Base-by-base conservation (phyloP, 1,140 invertebrate genomes). In the Drosophila nebulosa region DNA sequence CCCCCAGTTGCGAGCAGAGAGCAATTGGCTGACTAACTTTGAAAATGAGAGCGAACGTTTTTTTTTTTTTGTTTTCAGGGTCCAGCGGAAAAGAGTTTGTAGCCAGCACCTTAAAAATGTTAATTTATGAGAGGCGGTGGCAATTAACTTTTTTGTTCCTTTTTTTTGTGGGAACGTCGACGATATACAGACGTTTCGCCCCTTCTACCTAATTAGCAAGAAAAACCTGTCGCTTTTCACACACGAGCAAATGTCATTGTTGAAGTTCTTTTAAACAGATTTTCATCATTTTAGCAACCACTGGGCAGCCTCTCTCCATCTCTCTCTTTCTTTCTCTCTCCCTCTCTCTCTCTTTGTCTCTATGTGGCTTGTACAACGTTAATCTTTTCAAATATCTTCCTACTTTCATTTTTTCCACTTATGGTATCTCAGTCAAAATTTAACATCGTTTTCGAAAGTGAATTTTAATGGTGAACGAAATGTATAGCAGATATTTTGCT, bases 381-480 rank as follows among this genome's bases (percentile, higher is more conserved):
- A 46, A 46, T 46, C n/a, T 55, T 22, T 6, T 36, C 50, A 32
- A 55, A 50, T 30, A 46, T 70, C 26, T 46, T 36, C 30, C 59
- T 57, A 74, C 65, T 74, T 77, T 69, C 64, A 65, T 75, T 66
- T 75, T 39, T 26, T 42, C 26, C 35, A 16, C 26, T 63, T 64
- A 39, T 22, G 24, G 36, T 53, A 39, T 35, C 24, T 36, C 60
- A 27, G 16, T 30, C 39, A 50, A 67, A 63, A 56, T 52, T 57
- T 51, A 73, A 60, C 18, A 36, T 35, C 42, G 55, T 64, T 63
- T 71, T 65, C 52, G 64, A 80, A 79, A 79, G 76, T 73, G 67
- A 79, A 64, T 73, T 69, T 79, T 62, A 71, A 64, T 64, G 58
- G 53, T 74, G 27, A 18, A 14, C 22, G 56, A 70, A 50, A 26